phyloP scores from a whole-genome alignment of 2,888 invertebrate species.

The Rambutsinella grinnellia region DNA sequence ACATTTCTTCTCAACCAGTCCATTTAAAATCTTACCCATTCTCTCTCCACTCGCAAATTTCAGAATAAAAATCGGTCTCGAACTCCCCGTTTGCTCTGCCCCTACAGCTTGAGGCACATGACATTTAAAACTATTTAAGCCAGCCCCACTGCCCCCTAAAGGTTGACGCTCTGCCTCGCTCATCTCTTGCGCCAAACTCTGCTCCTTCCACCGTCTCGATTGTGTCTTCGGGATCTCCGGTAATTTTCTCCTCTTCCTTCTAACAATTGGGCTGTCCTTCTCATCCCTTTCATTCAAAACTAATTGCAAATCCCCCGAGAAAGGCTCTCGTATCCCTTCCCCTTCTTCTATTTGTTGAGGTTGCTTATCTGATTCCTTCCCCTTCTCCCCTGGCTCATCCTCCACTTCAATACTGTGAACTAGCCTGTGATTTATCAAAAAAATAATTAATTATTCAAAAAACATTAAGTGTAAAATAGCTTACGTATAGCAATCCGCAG shows the following conservation, averaged over 20 bases:
- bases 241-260: constrained; percentile 83
- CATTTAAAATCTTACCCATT: constrained; percentile 53
- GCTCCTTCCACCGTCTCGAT: constrained; percentile 57
- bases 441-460: too few relatives aligned
- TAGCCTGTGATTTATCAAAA: constrained; percentile 73
- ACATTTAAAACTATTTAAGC: background rate
- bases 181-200: constrained; percentile 65
- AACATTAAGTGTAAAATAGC: constrained; percentile 70
- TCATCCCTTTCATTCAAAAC: constrained; percentile 59
- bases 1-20: too few relatives aligned
- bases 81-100: constrained; percentile 3
- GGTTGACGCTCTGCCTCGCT: constrained; percentile 61
- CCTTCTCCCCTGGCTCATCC: constrained; percentile 59
- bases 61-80: constrained; percentile 64
- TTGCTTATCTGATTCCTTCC: constrained; percentile 61
- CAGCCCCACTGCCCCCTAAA: background rate
- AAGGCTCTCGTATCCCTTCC: constrained; percentile 61
- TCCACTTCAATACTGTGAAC: constrained; percentile 87
- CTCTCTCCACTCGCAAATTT: constrained; percentile 61
- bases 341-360: constrained; percentile 33
- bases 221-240: constrained; percentile 89
- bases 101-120: constrained; percentile 45
- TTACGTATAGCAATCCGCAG: constrained; percentile 92
- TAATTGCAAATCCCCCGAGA: constrained; percentile 65
- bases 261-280: constrained; percentile 67